These are phyloP conservation scores for Delichon dasypus DNA, from an alignment of 2,797 vertebrate genomes.

Conservation along the genomic window DNA sequence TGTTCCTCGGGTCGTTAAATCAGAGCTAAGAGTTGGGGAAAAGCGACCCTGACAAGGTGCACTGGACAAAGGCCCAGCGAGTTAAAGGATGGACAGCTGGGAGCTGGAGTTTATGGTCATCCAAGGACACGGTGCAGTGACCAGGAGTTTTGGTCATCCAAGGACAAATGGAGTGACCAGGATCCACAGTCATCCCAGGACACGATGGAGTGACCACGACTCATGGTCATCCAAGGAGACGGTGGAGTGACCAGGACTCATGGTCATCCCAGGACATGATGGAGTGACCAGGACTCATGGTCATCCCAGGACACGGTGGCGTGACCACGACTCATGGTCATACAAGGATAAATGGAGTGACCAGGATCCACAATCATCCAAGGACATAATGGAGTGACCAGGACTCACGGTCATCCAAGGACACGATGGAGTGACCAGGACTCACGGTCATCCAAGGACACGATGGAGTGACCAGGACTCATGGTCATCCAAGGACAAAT, in stretches of 20 bases:
- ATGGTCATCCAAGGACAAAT: background rate
- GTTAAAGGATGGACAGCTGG: background rate
- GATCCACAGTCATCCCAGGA: too few relatives aligned
- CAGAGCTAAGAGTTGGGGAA: accelerated
- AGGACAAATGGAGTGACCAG: background rate
- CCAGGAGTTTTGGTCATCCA: accelerated
- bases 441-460: background rate
- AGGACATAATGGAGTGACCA: too few relatives aligned
- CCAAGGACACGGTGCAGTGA: background rate
- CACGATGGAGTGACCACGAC: background rate
- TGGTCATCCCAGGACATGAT: accelerated
- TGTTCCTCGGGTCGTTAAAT: accelerated
- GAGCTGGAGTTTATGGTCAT: background rate
- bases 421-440: too few relatives aligned
- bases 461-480: background rate
- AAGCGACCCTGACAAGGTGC: background rate
- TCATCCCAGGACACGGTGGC: accelerated
- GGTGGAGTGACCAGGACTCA: accelerated
- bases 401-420: too few relatives aligned
- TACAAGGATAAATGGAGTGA: too few relatives aligned
- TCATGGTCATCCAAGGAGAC: background rate
- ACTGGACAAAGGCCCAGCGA: background rate
- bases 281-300: background rate
- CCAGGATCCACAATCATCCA: background rate
- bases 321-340: accelerated